Percentiles rank a stretch among this genome's conserved stretches.
These are phyloP conservation scores for Leptogaster cylindrica DNA, from an alignment of 2,888 invertebrate genomes.

Conservation along the genomic window DNA sequence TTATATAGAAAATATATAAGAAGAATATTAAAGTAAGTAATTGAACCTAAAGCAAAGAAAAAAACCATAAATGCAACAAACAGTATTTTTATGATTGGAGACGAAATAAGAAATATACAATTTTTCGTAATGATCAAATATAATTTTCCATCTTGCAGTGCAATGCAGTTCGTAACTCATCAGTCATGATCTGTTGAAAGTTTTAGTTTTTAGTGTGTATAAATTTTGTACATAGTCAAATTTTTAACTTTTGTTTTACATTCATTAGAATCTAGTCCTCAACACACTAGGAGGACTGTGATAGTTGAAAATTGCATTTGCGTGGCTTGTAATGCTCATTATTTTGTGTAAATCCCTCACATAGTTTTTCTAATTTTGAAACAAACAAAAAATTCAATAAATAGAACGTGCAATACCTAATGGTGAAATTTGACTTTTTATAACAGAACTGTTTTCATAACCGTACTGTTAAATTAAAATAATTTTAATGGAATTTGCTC, in stretches of 20 bases:
- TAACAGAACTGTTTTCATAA: too few relatives aligned
- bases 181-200: background rate
- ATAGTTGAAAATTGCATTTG: too few relatives aligned
- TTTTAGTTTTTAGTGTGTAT: slow-evolving; percentile 8
- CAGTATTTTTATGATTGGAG: slow-evolving; percentile 42
- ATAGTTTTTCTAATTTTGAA: too few relatives aligned
- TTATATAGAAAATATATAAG: slow-evolving; percentile 31
- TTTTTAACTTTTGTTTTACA: slow-evolving; percentile 15
- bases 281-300: too few relatives aligned
- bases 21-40: slow-evolving; percentile 33
- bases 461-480: too few relatives aligned
- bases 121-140: slow-evolving; percentile 29
- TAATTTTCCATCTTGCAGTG: slow-evolving; percentile 29
- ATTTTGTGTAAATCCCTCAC: too few relatives aligned
- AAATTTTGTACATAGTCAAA: slow-evolving; percentile 26
- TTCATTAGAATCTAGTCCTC: too few relatives aligned
- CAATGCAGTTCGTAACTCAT: slow-evolving; percentile 3
- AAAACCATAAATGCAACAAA: slow-evolving; percentile 39
- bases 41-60: slow-evolving; percentile 25
- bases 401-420: too few relatives aligned
- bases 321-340: too few relatives aligned
- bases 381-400: too few relatives aligned
- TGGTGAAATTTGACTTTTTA: too few relatives aligned
- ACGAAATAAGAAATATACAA: slow-evolving; percentile 14
- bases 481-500: too few relatives aligned